Evolutionary conservation across 2,113 vertebrate species (phyloP), one percentile per base, ranked within the genome.

Genomic region (Antechinus stuartii): DNA sequence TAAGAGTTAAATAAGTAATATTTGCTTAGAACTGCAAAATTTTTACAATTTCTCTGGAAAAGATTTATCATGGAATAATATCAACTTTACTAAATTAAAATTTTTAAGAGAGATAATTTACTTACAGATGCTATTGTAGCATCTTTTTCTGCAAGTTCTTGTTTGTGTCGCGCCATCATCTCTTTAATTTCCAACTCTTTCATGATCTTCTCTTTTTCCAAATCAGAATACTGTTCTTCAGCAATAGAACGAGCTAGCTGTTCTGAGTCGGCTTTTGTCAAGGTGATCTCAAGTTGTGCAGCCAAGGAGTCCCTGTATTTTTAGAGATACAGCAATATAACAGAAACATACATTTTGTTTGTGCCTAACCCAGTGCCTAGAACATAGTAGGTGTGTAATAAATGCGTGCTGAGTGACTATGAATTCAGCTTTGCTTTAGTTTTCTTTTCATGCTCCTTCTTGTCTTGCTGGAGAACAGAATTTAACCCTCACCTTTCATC

Each of bases 151-250:
- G 98, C 94, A 14, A 99, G 99, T 90, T 99, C 99, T 98, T 99
- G 99, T 55, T 99, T 99, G 97, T 99, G 99, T 92, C 99, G 99
- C 0, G 99, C 99, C 99, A 99, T 99, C 99, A 99, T 99, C 98
- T 99, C 99, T 98, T 99, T 99, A 96, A 99, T 99, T 97, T 99
- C 99, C 96, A 99, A 98, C 97, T 99, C 99, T 98, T 99, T 99
- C 99, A 99, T 99, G 95, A 99, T 99, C 98, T 99, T 99, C 98
- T 99, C 99, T 98, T 99, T 99, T 98, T 99, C 99, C 98, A 99
- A 98, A 97, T 99, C 99, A 0, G 99, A 99, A 97, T 99, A 99
- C 95, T 99, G 99, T 26, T 99, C 99, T 97, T 99, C 99, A 54
- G 99, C 99, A 96, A 99, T 99, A 95, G 99, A 99, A 94, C 99